Evolutionary conservation across 2,888 invertebrate species (phyloP), one percentile per base, ranked within the genome.

Genomic region (Meghimatium bilineatum): DNA sequence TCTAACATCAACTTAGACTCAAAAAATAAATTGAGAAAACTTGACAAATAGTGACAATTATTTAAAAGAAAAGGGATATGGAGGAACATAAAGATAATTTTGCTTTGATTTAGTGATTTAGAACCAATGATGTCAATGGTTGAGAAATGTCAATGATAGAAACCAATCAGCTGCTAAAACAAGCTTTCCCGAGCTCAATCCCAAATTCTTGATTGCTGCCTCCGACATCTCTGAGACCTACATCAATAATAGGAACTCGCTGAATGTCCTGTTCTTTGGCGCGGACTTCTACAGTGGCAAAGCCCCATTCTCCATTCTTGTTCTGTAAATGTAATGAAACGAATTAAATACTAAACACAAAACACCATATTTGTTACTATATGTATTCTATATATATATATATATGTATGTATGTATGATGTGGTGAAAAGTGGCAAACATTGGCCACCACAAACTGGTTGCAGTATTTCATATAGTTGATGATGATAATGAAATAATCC

Each of bases 181-280:
- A 98, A 69, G 96, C 97, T 38, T 96, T 94, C 77, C 97, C 97
- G 26, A 98, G 94, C 93, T 97, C 96, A 60, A 98, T 92, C 92
- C 96, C 96, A 94, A 98, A 97, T 90, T 95, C 95, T 94, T 98
- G 97, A 88, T 96, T 94, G 0, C 95, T 92, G 88, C 95, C 95
- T 36, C 97, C 97, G 66, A 96, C 94, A 93, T 98, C 97, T 84
- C 96, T 94, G 17, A 97, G 94, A 0, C 96, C 96, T 60, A 98
- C 94, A 91, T 98, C 98, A 20, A 96, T 94, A 36, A 98, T 95
- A 10, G 98, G 98, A 71, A 98, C 94, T 82, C 97, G 95, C 52
- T 95, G 95, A 0, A 97, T 95, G 92, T 96, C 97, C 89, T 97
- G 96, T 0, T 97, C 97, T 88, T 95, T 95, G 34, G 82, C 85